A percentile compares a stretch with the other conserved stretches of the same genome.
phyloP scores from a whole-genome alignment of 2,797 vertebrate species.

The Sarcoramphus papa region DNA sequence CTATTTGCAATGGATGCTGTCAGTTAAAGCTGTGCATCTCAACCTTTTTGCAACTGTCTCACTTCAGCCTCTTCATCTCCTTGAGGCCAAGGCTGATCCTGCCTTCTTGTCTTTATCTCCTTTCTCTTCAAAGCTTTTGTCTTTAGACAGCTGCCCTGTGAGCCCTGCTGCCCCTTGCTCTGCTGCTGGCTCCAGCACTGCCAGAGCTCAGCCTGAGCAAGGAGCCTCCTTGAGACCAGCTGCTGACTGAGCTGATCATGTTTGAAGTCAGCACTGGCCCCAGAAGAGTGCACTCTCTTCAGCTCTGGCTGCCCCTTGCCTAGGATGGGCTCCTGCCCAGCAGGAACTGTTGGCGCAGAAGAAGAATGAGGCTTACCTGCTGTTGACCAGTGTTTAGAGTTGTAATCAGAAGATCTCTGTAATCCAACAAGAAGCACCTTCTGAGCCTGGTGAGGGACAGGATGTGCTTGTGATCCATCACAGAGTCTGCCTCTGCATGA shows the following conservation, averaged over 20 bases:
- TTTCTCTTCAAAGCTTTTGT: not conserved
- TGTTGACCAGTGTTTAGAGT: not conserved
- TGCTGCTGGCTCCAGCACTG: not conserved
- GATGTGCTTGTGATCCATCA: not conserved
- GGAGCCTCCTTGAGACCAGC: not conserved
- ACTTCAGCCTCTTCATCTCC: not conserved
- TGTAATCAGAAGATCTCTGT: not conserved
- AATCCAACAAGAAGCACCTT: not conserved
- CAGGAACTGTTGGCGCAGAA: rapidly evolving
- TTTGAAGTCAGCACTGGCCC: not conserved
- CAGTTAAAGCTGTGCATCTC: not conserved
- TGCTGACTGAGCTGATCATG: not conserved
- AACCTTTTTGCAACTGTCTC: not conserved
- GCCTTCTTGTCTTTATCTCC: not conserved
- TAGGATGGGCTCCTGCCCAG: not conserved
- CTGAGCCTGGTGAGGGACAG: not conserved
- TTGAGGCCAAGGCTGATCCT: not conserved
- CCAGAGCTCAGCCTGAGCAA: not conserved
- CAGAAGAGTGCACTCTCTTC: rapidly evolving
- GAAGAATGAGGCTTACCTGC: not conserved
- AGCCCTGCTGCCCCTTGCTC: not conserved
- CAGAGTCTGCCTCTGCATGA: not conserved
- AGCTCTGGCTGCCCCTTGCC: not conserved
- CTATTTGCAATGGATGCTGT: not conserved
- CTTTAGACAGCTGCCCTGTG: too few species aligned